These are phyloP conservation scores for Paramuricea clavata DNA, from an alignment of 92 coral and sea anemone species.

Conservation along the genomic window DNA sequence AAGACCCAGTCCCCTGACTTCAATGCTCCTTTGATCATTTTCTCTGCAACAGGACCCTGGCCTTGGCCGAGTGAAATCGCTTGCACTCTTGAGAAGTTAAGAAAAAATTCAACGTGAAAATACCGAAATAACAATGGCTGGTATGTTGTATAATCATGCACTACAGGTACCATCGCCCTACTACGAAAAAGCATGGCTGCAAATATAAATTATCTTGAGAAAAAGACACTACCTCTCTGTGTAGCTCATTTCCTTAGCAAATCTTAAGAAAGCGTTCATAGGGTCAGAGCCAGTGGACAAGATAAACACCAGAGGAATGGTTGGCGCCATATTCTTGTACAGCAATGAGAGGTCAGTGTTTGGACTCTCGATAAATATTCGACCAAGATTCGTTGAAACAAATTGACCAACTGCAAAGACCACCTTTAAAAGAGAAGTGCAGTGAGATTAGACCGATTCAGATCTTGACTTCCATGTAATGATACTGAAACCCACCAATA, in stretches of 20 bases:
- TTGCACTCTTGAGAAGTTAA: conserved; percentile 77
- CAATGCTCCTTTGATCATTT: conserved; percentile 88
- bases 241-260: conserved; percentile 93
- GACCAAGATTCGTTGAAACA: conserved; percentile 94
- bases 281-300: conserved; percentile 98
- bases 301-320: conserved; percentile 90
- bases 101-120: neutral
- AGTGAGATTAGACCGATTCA: too few species aligned
- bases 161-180: too few species aligned
- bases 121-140: too few species aligned
- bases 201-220: neutral
- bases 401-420: conserved; percentile 95
- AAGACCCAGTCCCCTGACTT: conserved; percentile 99
- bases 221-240: conserved; percentile 82
- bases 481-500: too few species aligned
- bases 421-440: conserved; percentile 74
- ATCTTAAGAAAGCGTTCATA: conserved; percentile 98
- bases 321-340: conserved; percentile 85
- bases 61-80: conserved; percentile 99
- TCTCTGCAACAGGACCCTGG: conserved; percentile 99
- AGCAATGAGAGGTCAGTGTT: conserved; percentile 86
- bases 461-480: too few species aligned
- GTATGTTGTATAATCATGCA: too few species aligned
- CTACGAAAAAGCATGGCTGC: neutral
- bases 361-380: conserved; percentile 96